phyloP scores from a whole-genome alignment of 2,888 invertebrate species.

The Dryobota labecula region DNA sequence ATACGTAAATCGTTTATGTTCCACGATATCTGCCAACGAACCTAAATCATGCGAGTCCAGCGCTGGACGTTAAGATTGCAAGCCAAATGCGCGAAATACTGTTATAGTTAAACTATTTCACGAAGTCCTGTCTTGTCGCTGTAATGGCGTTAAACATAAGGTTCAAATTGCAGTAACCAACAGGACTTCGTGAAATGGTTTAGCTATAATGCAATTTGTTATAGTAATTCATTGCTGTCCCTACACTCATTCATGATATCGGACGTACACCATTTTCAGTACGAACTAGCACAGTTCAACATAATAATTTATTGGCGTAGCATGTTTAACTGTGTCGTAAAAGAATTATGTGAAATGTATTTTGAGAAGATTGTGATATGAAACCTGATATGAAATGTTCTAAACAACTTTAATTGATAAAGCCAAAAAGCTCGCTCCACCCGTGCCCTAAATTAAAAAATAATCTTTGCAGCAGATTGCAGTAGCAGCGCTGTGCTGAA shows the following conservation, averaged over 20 bases:
- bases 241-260: slow-evolving; percentile 36
- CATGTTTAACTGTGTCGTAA: slow-evolving; percentile 1
- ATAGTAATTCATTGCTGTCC: slow-evolving; percentile 46
- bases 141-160: too few relatives aligned
- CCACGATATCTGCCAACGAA: slow-evolving; percentile 70
- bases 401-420: slow-evolving; percentile 2
- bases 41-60: slow-evolving; percentile 71
- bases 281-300: slow-evolving; percentile 30
- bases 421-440: slow-evolving; percentile 10
- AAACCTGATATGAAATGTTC: slow-evolving; percentile 22
- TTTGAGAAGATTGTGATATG: background rate
- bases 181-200: too few relatives aligned
- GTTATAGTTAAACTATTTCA: too few relatives aligned
- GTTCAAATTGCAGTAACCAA: too few relatives aligned
- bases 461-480: slow-evolving; percentile 41
- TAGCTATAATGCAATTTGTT: slow-evolving; percentile 61
- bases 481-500: slow-evolving; percentile 17
- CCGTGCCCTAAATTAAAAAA: slow-evolving; percentile 28
- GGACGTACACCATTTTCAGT: slow-evolving; percentile 24
- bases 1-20: slow-evolving; percentile 46
- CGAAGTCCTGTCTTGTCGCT: too few relatives aligned
- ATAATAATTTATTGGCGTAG: slow-evolving; percentile 10
- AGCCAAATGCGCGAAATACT: slow-evolving; percentile 68
- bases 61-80: slow-evolving; percentile 60
- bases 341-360: background rate